These are phyloP conservation scores for Clepsis dumicolana DNA, from an alignment of 2,888 invertebrate genomes.

Conservation along the genomic window DNA sequence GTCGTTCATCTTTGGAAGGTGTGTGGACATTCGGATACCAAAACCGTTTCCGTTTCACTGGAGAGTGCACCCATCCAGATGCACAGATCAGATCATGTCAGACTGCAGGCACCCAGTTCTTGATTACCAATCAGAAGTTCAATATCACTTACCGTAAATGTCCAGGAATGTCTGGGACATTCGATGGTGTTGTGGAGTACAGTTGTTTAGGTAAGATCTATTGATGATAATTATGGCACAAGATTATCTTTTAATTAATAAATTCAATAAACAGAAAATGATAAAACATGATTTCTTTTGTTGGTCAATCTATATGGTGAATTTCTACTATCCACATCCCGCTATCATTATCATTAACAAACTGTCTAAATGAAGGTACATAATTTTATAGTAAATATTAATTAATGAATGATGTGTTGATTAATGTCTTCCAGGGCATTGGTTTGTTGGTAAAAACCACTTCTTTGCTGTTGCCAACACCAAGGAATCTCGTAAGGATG, in stretches of 20 bases:
- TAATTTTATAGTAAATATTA: not conserved
- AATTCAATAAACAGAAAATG: no score
- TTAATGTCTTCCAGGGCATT: conserved; percentile 87
- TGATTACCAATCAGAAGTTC: conserved; percentile 98
- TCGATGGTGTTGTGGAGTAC: conserved; percentile 96
- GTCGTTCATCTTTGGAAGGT: conserved; percentile 96
- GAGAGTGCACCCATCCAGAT: conserved; percentile 95
- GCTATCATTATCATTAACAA: no score
- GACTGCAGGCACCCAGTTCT: conserved; percentile 97
- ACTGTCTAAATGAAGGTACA: no score
- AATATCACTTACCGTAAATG: conserved; percentile 97
- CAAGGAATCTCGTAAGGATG: conserved; percentile 97
- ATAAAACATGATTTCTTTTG: no score
- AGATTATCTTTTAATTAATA: not conserved
- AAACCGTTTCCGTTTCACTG: conserved; percentile 95
- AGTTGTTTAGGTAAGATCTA: conserved; percentile 90
- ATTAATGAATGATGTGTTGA: no score
- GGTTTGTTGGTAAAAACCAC: conserved; percentile 98
- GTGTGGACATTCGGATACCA: conserved; percentile 98
- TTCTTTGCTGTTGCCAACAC: conserved; percentile 99
- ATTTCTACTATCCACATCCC: no score
- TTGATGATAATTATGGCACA: no score
- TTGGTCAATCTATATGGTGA: no score
- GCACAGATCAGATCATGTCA: conserved; percentile 97
- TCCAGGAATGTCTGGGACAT: conserved; percentile 95